Percentiles rank a stretch among this genome's conserved stretches.
These are phyloP conservation scores for Schizopygopsis pylzovi DNA, from an alignment of 2,797 vertebrate genomes.

Conservation along the genomic window DNA sequence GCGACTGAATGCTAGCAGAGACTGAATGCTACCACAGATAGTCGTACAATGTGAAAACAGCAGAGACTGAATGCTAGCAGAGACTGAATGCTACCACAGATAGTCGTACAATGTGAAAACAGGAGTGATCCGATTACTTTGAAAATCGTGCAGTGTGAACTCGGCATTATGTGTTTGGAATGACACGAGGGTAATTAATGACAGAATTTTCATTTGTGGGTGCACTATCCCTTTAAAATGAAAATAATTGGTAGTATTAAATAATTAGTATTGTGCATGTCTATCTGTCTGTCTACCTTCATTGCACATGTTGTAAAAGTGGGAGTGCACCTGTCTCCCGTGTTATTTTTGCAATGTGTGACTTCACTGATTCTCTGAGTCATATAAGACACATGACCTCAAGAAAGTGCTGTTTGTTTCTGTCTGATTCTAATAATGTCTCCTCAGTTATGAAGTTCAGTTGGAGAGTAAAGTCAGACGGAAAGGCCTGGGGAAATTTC, in stretches of 20 bases:
- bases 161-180: neutral
- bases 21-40: no score
- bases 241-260: neutral
- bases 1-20: no score
- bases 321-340: neutral
- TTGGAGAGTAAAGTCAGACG: slow-evolving; percentile 88
- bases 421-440: slow-evolving; percentile 10
- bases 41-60: no score
- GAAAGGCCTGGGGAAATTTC: slow-evolving; percentile 94
- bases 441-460: slow-evolving; percentile 90
- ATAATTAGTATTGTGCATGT: neutral
- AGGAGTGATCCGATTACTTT: no score
- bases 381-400: neutral
- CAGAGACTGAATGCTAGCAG: no score
- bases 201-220: neutral
- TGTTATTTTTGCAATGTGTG: neutral
- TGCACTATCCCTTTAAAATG: neutral
- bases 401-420: neutral
- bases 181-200: neutral
- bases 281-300: neutral
- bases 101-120: no score
- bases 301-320: neutral
- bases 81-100: no score
- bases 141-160: no score
- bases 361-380: slow-evolving; percentile 6